Evolutionary conservation across 2,888 invertebrate genomes (phyloP).

Genomic region (Amphiduros pacificus): DNA sequence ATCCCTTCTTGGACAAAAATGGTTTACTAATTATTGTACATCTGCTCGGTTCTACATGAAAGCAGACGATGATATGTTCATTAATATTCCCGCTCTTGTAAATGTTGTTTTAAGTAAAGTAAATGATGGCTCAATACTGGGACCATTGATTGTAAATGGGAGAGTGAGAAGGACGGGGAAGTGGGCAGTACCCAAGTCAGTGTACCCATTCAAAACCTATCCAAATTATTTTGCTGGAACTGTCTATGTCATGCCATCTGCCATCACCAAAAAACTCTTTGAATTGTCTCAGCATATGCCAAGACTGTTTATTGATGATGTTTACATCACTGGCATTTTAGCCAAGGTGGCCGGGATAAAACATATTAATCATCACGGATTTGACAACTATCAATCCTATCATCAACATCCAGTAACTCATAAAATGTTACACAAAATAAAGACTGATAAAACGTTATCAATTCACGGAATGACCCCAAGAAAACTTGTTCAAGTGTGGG

Average conservation of each 20-base stretch:
- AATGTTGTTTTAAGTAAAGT: slow-evolving; percentile 6
- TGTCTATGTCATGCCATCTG: not conserved
- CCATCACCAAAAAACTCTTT: not conserved
- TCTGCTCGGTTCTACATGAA: slow-evolving; percentile 27
- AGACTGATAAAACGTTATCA: too few relatives aligned
- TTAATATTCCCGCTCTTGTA: slow-evolving; percentile 29
- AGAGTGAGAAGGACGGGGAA: slow-evolving; percentile 23
- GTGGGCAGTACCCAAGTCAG: slow-evolving; percentile 22
- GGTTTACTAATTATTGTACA: slow-evolving; percentile 25
- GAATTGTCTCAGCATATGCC: not conserved
- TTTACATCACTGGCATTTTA: slow-evolving; percentile 9
- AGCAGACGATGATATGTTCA: slow-evolving; percentile 35
- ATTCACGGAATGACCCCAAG: too few relatives aligned
- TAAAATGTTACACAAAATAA: too few relatives aligned
- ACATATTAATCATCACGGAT: not conserved
- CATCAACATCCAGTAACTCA: too few relatives aligned
- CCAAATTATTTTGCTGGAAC: slow-evolving; percentile 31
- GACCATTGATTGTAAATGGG: slow-evolving; percentile 27
- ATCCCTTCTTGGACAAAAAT: slow-evolving; percentile 31
- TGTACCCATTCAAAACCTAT: slow-evolving; percentile 27
- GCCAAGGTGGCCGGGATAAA: slow-evolving; percentile 1
- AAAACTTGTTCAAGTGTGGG: too few relatives aligned
- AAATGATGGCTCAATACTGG: slow-evolving; percentile 24
- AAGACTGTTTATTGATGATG: slow-evolving; percentile 5
- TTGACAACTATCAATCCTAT: too few relatives aligned